Evolutionary conservation across 2,797 vertebrate species (phyloP).

Genomic region (Danio choprae): DNA sequence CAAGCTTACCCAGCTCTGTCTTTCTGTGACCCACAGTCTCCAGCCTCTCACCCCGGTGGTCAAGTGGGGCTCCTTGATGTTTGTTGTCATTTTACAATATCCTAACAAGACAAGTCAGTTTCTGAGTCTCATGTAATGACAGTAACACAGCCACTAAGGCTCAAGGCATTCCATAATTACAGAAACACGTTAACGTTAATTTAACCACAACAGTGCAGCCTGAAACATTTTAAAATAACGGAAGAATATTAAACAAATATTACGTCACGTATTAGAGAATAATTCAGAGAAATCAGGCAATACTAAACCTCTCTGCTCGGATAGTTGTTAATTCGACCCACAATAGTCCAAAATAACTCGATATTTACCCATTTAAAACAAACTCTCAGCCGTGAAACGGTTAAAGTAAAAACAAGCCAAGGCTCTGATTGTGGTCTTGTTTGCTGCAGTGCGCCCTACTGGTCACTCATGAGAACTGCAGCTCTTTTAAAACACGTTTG

Average conservation of each 20-base stretch:
- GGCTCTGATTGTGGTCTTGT: slow-evolving; percentile 42
- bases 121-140: not conserved
- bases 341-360: not conserved
- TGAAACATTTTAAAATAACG: not conserved
- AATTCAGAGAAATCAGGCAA: not conserved
- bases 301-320: not conserved
- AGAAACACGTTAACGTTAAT: not conserved
- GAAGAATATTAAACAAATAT: not conserved
- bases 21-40: slow-evolving; percentile 32
- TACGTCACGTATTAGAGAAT: not conserved
- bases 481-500: not conserved
- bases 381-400: slow-evolving; percentile 48
- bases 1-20: slow-evolving; percentile 17
- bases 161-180: no score
- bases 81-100: slow-evolving; percentile 35
- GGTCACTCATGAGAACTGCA: slow-evolving; percentile 53
- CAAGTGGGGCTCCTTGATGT: slow-evolving; percentile 50
- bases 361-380: no score
- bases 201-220: not conserved
- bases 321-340: not conserved
- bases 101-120: slow-evolving; percentile 42
- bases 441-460: slow-evolving; percentile 65
- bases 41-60: slow-evolving; percentile 41
- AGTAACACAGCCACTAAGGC: not conserved
- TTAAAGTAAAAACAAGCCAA: slow-evolving; percentile 47